phyloP scores from a whole-genome alignment of 2,797 vertebrate species.

The Leptoclinus maculatus region DNA sequence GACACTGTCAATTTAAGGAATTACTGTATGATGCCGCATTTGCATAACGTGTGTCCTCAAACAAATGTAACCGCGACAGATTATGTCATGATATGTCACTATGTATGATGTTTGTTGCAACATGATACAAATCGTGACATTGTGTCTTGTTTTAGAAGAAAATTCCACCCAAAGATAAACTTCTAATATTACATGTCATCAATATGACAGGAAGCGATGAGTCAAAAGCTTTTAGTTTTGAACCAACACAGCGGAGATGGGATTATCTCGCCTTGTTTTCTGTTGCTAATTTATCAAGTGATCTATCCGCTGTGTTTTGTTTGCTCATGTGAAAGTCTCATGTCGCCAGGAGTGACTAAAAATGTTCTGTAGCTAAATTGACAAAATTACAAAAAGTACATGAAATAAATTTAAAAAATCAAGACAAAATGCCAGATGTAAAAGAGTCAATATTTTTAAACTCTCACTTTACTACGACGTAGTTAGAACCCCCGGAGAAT shows the following conservation, averaged over 20 bases:
- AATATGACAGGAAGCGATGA: slow-evolving; percentile 20
- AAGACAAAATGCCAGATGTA: background rate
- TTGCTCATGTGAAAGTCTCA: background rate
- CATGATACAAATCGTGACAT: slow-evolving; percentile 21
- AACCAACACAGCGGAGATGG: background rate
- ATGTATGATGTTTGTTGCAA: slow-evolving; percentile 34
- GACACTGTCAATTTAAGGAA: slow-evolving; percentile 65
- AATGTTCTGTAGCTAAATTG: background rate
- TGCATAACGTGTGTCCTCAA: slow-evolving; percentile 59
- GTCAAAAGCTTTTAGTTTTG: slow-evolving; percentile 3
- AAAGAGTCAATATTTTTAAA: background rate
- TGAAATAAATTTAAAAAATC: background rate
- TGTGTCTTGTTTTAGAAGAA: slow-evolving; percentile 22
- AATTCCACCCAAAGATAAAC: slow-evolving; percentile 28
- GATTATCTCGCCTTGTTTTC: background rate
- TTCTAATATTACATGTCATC: slow-evolving; percentile 6
- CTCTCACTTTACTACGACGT: background rate
- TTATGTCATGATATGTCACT: slow-evolving; percentile 36
- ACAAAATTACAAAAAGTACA: background rate
- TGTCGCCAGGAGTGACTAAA: background rate
- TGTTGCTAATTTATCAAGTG: background rate
- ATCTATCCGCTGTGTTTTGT: background rate
- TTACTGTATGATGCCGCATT: slow-evolving; percentile 56
- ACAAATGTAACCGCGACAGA: slow-evolving; percentile 54
- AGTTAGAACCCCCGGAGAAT: background rate